A percentile compares a stretch with the other conserved stretches of the same genome.
These are phyloP conservation scores for Dufourea novaeangliae DNA, from an alignment of 1,140 invertebrate genomes.

Conservation along the genomic window DNA sequence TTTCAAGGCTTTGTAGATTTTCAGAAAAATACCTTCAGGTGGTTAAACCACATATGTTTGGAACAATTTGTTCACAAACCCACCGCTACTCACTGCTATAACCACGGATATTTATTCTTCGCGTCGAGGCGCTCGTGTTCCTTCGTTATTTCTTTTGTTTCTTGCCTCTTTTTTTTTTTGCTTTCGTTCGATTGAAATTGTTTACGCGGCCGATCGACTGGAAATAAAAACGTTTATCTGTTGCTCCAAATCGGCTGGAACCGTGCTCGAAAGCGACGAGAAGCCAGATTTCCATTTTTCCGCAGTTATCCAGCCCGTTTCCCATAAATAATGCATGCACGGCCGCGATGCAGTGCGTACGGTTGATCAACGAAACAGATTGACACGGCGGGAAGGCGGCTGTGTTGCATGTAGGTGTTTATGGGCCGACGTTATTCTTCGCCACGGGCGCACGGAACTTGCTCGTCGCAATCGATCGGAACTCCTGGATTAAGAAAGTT, in stretches of 20 bases:
- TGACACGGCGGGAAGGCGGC: no score
- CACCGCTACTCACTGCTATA: no score
- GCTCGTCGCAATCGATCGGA: constrained; percentile 17
- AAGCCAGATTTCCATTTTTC: constrained; percentile 34
- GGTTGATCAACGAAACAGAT: constrained; percentile 23
- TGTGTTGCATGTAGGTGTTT: neutral
- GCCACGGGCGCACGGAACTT: neutral
- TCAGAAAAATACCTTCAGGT: no score
- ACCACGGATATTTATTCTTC: no score
- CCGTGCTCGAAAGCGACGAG: neutral
- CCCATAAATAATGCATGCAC: constrained; percentile 37
- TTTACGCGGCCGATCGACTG: neutral
- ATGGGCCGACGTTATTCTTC: neutral
- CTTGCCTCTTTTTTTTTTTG: neutral
- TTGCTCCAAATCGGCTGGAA: constrained; percentile 33
- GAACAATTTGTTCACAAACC: no score
- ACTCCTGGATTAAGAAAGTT: constrained; percentile 17
- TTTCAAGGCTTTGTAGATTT: no score
- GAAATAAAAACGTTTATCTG: constrained; percentile 31
- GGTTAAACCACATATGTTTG: no score
- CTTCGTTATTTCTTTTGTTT: neutral
- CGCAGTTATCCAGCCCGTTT: constrained; percentile 20
- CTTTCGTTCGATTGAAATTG: neutral
- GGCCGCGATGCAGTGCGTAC: constrained; percentile 2
- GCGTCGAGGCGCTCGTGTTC: neutral